These are phyloP conservation scores for Spermophilus dauricus DNA, from an alignment of 2,113 vertebrate species.

Conservation along the genomic window DNA sequence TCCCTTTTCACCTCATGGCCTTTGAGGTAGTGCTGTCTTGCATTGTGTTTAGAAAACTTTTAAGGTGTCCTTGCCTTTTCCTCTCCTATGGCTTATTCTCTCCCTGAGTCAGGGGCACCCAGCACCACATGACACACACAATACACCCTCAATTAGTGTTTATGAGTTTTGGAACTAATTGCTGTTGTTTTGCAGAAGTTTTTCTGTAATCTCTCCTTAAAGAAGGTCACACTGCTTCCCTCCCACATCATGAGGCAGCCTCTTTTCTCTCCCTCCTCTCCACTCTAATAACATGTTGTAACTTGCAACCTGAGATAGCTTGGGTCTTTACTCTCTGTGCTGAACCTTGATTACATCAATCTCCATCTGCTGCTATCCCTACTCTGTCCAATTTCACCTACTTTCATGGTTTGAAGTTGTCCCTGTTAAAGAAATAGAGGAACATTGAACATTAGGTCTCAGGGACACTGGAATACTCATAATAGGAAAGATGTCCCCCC, in stretches of 20 bases:
- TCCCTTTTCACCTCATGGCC: conserved; percentile 29
- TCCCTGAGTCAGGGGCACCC: neutral
- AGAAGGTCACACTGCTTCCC: neutral
- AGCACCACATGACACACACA: neutral
- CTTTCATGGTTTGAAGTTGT: conserved; percentile 11
- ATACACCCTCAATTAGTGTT: neutral
- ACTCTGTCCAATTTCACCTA: neutral
- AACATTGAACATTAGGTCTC: neutral
- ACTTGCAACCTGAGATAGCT: neutral
- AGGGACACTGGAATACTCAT: neutral
- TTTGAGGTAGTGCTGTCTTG: neutral
- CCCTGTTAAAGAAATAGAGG: neutral
- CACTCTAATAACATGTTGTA: neutral
- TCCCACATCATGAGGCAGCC: neutral
- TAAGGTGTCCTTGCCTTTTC: neutral
- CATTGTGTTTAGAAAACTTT: neutral
- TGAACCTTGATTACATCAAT: neutral
- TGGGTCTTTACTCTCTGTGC: neutral
- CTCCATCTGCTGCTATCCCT: neutral
- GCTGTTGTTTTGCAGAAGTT: neutral
- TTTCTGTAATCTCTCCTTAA: neutral
- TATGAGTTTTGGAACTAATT: conserved; percentile 15
- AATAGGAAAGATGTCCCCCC: neutral
- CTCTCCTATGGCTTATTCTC: neutral
- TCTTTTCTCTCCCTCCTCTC: neutral